Evolutionary conservation across 2,888 invertebrate genomes (phyloP).

Genomic region (Melangyna quadrimaculata): DNA sequence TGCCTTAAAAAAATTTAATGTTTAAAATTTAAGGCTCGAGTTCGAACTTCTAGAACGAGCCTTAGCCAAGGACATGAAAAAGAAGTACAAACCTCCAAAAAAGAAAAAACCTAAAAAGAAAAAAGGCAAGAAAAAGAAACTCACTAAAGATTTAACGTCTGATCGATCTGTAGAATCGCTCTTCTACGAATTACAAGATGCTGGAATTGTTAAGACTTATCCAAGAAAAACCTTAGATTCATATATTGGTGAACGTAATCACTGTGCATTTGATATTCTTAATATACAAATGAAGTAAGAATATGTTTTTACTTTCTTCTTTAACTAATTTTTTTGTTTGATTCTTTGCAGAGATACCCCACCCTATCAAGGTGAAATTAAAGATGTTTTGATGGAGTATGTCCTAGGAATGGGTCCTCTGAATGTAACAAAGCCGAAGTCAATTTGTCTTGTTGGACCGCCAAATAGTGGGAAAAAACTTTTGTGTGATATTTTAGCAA

Average conservation of each 20-base stretch:
- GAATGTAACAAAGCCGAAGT: conserved; percentile 81
- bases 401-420: conserved; percentile 79
- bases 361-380: conserved; percentile 83
- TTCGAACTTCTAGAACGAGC: conserved; percentile 80
- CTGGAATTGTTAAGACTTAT: conserved; percentile 83
- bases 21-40: conserved; percentile 75
- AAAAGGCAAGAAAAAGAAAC: conserved; percentile 80
- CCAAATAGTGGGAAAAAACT: conserved; percentile 86
- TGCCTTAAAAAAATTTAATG: too few species aligned
- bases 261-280: conserved; percentile 81
- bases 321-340: not conserved
- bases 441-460: conserved; percentile 86
- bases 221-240: conserved; percentile 83
- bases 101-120: conserved; percentile 73
- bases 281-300: conserved; percentile 44
- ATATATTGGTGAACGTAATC: conserved; percentile 86
- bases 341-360: conserved; percentile 79
- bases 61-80: conserved; percentile 78
- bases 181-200: conserved; percentile 84
- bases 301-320: not conserved
- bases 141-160: conserved; percentile 83
- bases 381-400: conserved; percentile 82
- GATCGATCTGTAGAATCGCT: conserved; percentile 84
- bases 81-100: conserved; percentile 75
- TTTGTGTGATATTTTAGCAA: conserved; percentile 86